phyloP scores from a whole-genome alignment of 2,888 invertebrate genomes.

The Sinotaia quadrata region DNA sequence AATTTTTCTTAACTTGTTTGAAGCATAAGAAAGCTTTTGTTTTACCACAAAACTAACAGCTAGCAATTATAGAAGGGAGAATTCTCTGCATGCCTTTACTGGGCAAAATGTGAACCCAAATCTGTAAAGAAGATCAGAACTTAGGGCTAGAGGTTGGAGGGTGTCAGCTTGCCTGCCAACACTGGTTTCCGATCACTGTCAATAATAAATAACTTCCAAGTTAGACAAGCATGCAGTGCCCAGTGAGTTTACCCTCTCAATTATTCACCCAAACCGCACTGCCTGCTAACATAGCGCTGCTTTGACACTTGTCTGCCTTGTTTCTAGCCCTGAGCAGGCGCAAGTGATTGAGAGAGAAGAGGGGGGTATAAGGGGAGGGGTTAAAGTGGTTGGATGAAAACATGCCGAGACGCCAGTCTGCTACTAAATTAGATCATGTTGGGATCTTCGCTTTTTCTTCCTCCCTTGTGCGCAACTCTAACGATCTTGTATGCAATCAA shows the following conservation, averaged over 20 bases:
- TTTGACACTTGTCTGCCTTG: constrained; percentile 9
- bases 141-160: neutral
- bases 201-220: constrained; percentile 6
- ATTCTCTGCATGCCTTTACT: constrained; percentile 23
- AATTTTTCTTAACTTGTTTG: too few species aligned
- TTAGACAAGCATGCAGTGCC: neutral
- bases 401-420: too few species aligned
- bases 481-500: too few species aligned
- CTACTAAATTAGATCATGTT: too few species aligned
- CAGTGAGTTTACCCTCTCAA: neutral
- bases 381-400: neutral
- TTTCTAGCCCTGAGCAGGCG: neutral
- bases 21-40: neutral
- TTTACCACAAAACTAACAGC: neutral
- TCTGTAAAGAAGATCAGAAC: constrained; percentile 15
- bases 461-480: too few species aligned
- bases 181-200: constrained; percentile 7
- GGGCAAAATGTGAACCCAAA: constrained; percentile 21
- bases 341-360: neutral
- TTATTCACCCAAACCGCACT: neutral
- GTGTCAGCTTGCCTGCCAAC: constrained; percentile 5
- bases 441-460: too few species aligned
- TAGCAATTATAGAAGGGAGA: neutral
- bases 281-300: too few species aligned
- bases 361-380: neutral